Base-by-base conservation (phyloP, 2,797 vertebrate species). In the Lutjanus campechanus region DNA sequence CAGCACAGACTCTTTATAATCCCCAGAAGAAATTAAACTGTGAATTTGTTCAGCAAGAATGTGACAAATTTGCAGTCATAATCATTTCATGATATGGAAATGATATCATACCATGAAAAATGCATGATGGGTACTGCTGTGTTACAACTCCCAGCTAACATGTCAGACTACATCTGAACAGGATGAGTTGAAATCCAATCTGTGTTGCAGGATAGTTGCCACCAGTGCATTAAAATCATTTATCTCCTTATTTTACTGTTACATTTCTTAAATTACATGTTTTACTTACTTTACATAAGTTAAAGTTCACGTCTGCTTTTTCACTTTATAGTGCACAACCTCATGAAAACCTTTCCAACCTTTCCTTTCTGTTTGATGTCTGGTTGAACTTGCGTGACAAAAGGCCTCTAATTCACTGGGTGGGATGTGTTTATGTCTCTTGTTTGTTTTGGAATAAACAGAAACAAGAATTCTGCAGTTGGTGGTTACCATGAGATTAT, bases 371-470 rank as follows among this genome's bases (percentile, higher is more conserved):
- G 5, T 40, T 20, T 17, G 11, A 54, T 44, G 73, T 50, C 64
- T 65, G 19, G 16, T 11, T 53, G 61, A 25, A 10, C 51, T 61
- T 68, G 7, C 0, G 1, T 49, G 69, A 64, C 44, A 55, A 66
- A 83, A 43, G 7, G 43, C 70, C 41, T 66, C n/a, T 49, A 25
- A 61, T 47, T 78, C 53, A 25, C 62, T 58, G 63, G 54, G 67
- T 69, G 22, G 22, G 49, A 44, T 25, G 29, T 77, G 72, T 85
- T 83, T 79, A 75, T 66, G 67, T 58, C 60, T 82, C 25, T 7
- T 47, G 56, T 79, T 85, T 68, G 53, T 67, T 77, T 66, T 25
- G 13, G 46, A 63, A 72, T 74, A 65, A 74, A 71, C 22, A 5
- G 58, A 43, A 47, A 62, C 4, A 46, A 62, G 56, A 51, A 50